phyloP scores from a whole-genome alignment of 2,888 invertebrate genomes.

The Stratiomys singularior region DNA sequence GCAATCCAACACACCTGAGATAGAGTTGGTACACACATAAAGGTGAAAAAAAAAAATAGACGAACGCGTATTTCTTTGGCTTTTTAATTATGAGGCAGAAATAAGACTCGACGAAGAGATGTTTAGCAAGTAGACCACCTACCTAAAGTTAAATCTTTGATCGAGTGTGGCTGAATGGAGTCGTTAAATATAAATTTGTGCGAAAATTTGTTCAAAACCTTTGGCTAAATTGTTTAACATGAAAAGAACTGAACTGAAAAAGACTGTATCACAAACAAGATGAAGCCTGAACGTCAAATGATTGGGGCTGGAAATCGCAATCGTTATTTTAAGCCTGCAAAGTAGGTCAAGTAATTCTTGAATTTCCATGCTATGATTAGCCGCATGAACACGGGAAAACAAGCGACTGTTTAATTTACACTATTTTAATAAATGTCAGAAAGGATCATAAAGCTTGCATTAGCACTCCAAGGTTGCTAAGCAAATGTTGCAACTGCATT shows the following conservation, averaged over 20 bases:
- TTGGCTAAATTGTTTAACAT: not conserved
- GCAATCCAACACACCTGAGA: conserved; percentile 31
- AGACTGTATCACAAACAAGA: conserved; percentile 45
- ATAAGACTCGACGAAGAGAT: not conserved
- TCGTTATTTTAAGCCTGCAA: conserved; percentile 49
- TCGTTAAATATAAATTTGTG: not conserved
- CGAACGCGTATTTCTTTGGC: conserved; percentile 1
- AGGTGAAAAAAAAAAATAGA: not conserved
- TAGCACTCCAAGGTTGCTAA: not conserved
- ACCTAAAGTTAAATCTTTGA: conserved; percentile 25
- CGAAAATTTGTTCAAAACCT: conserved; percentile 8
- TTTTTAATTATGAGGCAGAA: not conserved
- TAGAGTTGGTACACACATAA: not conserved
- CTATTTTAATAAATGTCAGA: not conserved
- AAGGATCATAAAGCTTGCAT: not conserved
- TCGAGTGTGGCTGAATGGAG: not conserved
- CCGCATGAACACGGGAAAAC: not conserved
- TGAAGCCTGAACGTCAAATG: conserved; percentile 49
- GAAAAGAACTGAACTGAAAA: conserved; percentile 12
- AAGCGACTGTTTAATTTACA: not conserved
- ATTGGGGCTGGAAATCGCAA: conserved; percentile 38
- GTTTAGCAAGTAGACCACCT: conserved; percentile 10
- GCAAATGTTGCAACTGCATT: too few species aligned
- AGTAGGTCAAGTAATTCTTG: conserved; percentile 47
- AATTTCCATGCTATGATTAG: not conserved